Percentiles rank a stretch among this genome's conserved stretches.
phyloP scores from a whole-genome alignment of 2,797 vertebrate genomes.

The Parauchenoglanis punctatus region DNA sequence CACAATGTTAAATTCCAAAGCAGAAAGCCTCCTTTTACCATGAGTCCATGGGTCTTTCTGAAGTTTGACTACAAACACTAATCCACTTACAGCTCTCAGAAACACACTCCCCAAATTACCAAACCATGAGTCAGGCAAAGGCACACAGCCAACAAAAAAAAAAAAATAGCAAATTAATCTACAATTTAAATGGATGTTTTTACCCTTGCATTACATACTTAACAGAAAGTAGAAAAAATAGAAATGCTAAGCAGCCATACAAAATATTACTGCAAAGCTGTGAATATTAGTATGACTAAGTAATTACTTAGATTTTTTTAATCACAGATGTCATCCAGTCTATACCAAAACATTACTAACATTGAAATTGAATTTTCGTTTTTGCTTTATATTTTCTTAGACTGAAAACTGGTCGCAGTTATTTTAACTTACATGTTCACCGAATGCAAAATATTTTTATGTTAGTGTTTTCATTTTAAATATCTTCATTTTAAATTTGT shows the following conservation, averaged over 20 bases:
- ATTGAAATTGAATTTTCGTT: neutral
- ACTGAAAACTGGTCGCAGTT: too few species aligned
- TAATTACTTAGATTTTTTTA: neutral
- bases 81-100: slow-evolving; percentile 26
- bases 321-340: neutral
- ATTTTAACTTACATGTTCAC: neutral
- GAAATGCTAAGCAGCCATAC: neutral
- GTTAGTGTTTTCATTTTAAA: neutral
- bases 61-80: slow-evolving; percentile 27
- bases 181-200: slow-evolving; percentile 11
- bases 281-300: neutral
- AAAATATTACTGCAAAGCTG: neutral
- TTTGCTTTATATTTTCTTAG: neutral
- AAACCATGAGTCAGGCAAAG: slow-evolving; percentile 14
- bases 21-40: slow-evolving; percentile 37
- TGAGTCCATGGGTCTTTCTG: slow-evolving; percentile 7
- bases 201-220: neutral
- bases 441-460: neutral
- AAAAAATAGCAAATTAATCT: slow-evolving; percentile 7
- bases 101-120: slow-evolving; percentile 25
- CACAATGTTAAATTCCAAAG: slow-evolving; percentile 51
- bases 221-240: neutral
- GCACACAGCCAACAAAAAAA: slow-evolving; percentile 22
- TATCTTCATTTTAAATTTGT: neutral
- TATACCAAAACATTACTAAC: neutral